Evolutionary conservation across 1,140 invertebrate genomes (phyloP).

Genomic region (Neodiprion fabricii): DNA sequence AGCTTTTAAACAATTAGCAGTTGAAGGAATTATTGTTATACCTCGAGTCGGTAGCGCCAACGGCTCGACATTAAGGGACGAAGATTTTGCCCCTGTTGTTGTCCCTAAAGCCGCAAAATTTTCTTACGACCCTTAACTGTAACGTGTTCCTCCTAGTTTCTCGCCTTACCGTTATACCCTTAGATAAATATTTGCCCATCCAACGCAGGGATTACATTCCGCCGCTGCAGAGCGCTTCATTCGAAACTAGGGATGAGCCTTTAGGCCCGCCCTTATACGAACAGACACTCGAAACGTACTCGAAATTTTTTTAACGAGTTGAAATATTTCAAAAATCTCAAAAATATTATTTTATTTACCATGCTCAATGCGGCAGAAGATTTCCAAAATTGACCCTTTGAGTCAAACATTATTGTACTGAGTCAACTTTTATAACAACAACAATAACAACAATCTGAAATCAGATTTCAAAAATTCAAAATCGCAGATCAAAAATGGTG

Average conservation of each 20-base stretch:
- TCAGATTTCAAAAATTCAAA: too few relatives aligned
- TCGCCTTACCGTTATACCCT: not conserved
- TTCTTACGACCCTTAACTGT: not conserved
- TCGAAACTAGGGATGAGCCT: not conserved
- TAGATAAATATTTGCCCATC: not conserved
- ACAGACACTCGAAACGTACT: too few relatives aligned
- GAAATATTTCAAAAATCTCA: too few relatives aligned
- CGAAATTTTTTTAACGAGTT: too few relatives aligned
- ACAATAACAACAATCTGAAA: too few relatives aligned
- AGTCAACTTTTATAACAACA: too few relatives aligned
- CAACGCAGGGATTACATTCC: not conserved
- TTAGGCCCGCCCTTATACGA: too few relatives aligned
- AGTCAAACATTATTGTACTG: too few relatives aligned
- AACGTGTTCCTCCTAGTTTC: not conserved
- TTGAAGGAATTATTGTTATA: slow-evolving; percentile 35
- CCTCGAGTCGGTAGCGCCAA: not conserved
- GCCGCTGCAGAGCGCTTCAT: not conserved
- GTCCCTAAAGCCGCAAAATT: slow-evolving; percentile 3
- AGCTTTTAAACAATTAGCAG: slow-evolving; percentile 57
- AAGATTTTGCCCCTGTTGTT: not conserved
- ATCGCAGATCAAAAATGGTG: too few relatives aligned
- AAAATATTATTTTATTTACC: too few relatives aligned
- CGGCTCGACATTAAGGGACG: not conserved
- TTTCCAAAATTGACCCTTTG: too few relatives aligned
- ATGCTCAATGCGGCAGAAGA: too few relatives aligned